Evolutionary conservation across 2,113 vertebrate genomes (phyloP).

Genomic region (Bujurquina vittata): DNA sequence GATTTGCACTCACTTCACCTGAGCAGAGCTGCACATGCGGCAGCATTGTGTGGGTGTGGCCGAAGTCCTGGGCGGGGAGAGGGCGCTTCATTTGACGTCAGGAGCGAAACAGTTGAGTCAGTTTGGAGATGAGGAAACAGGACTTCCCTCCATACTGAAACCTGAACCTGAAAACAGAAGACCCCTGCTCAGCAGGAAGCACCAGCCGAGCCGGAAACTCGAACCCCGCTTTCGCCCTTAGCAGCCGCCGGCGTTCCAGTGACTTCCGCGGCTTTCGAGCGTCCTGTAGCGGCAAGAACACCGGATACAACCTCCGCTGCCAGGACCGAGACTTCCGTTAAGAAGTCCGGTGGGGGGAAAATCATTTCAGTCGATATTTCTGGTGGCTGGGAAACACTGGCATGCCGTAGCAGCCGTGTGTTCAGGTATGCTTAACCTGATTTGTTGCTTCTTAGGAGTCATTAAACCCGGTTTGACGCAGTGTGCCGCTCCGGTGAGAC

Average conservation of each 20-base stretch:
- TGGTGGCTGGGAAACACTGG: neutral
- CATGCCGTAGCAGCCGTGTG: conserved; percentile 16
- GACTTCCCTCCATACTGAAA: neutral
- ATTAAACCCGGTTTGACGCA: neutral
- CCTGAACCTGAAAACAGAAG: neutral
- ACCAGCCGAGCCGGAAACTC: neutral
- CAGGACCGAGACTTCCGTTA: conserved; percentile 35
- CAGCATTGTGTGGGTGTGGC: neutral
- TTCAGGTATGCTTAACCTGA: conserved; percentile 11
- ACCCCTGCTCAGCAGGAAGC: neutral
- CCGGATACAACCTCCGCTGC: conserved; percentile 23
- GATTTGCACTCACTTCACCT: neutral
- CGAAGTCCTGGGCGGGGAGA: conserved; percentile 32
- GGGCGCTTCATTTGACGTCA: conserved; percentile 42
- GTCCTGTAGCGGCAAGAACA: neutral
- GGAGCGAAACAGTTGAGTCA: neutral
- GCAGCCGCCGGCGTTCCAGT: neutral
- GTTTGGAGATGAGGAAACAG: neutral
- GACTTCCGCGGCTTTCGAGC: neutral
- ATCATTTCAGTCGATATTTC: neutral
- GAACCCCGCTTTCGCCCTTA: neutral
- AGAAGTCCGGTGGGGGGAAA: neutral
- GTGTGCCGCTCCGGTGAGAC: neutral
- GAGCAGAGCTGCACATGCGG: neutral
- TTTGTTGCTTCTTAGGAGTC: neutral